Percentiles rank a stretch among this genome's conserved stretches.
Conservation (phyloP, 23 tunicate species). For the Ciona savignyi region DNA sequence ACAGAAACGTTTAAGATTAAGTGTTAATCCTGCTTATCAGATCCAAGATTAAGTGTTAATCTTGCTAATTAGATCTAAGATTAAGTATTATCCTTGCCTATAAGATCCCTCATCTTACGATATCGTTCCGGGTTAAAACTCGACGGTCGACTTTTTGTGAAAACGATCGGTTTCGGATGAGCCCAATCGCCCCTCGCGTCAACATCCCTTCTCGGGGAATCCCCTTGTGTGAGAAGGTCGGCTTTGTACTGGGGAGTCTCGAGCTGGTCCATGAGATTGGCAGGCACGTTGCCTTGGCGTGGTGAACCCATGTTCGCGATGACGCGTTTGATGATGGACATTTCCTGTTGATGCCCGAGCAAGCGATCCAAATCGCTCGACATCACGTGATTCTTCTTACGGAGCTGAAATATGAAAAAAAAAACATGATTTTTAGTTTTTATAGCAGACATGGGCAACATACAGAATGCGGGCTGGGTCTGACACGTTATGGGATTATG, state of each 20-base stretch:
- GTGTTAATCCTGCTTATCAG: too few relatives aligned
- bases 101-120: background rate
- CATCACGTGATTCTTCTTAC: slow-evolving; percentile 42
- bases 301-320: slow-evolving; percentile 42
- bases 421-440: too few relatives aligned
- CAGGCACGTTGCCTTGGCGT: background rate
- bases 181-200: background rate
- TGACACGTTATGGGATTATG: too few relatives aligned
- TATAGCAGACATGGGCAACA: too few relatives aligned
- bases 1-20: too few relatives aligned
- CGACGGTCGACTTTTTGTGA: background rate
- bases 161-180: background rate
- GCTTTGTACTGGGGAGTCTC: background rate
- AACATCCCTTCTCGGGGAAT: background rate
- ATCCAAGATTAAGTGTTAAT: too few relatives aligned
- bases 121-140: background rate
- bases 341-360: slow-evolving; percentile 69
- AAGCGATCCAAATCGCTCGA: slow-evolving; percentile 72
- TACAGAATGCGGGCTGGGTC: too few relatives aligned
- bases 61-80: too few relatives aligned
- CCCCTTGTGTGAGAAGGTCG: background rate
- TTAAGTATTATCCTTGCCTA: background rate
- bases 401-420: slow-evolving; percentile 47
- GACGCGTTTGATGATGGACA: slow-evolving; percentile 58
- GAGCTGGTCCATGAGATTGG: background rate